A percentile compares a stretch with the other conserved stretches of the same genome.
Conservation (phyloP, 2,888 invertebrate genomes). For the Callinectes sapidus region DNA sequence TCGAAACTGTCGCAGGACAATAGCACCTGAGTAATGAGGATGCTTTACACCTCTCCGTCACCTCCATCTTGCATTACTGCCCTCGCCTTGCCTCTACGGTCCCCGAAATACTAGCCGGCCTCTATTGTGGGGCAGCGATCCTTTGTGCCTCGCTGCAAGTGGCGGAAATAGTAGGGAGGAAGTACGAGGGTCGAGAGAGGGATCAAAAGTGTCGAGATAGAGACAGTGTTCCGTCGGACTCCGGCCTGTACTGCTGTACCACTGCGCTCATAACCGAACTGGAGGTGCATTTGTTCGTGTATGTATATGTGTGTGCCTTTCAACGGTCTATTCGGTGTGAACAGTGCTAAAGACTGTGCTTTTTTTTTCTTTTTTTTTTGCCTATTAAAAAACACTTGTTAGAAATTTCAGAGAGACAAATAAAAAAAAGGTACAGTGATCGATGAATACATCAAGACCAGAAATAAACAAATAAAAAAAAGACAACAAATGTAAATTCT, state of each 20-base stretch:
- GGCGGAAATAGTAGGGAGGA: slow-evolving; percentile 14
- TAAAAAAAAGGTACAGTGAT: background rate
- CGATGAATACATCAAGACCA: background rate
- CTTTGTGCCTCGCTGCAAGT: background rate
- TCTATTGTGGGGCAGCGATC: background rate
- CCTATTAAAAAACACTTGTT: background rate
- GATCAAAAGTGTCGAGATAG: slow-evolving; percentile 15
- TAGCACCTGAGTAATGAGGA: slow-evolving; percentile 25
- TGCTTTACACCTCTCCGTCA: slow-evolving; percentile 27
- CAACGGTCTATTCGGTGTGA: background rate
- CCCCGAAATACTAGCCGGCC: background rate
- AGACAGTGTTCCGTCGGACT: background rate
- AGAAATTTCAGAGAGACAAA: no score
- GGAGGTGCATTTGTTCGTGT: background rate
- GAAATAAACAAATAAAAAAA: background rate
- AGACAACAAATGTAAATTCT: background rate
- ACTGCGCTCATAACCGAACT: background rate
- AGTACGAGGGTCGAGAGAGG: background rate
- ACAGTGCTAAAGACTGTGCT: background rate
- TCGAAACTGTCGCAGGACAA: slow-evolving; percentile 29
- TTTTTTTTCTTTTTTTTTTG: background rate
- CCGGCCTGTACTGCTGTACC: background rate
- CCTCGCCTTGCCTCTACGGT: background rate
- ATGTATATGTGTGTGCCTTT: background rate
- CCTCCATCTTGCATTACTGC: slow-evolving; percentile 26